phyloP scores from a whole-genome alignment of 1,140 invertebrate species.

The Penaeus chinensis region DNA sequence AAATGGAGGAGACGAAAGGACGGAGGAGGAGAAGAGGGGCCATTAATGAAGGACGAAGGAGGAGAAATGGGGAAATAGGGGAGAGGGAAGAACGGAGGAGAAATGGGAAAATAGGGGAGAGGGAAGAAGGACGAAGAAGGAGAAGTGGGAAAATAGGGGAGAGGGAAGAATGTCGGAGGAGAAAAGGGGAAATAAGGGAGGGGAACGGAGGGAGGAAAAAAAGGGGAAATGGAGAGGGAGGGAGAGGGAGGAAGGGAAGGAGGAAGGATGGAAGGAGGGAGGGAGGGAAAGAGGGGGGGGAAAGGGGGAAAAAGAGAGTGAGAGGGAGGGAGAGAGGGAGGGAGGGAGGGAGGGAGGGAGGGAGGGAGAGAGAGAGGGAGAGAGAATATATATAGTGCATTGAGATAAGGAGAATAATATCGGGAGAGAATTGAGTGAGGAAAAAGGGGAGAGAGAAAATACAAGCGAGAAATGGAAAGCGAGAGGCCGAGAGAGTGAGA shows the following conservation, averaged over 20 bases:
- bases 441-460: background rate
- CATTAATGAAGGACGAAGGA: too few relatives aligned
- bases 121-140: background rate
- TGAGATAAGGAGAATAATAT: too few relatives aligned
- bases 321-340: background rate
- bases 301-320: background rate
- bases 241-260: background rate
- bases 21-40: too few relatives aligned
- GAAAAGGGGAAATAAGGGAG: background rate
- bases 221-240: background rate
- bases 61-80: too few relatives aligned
- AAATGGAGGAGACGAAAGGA: too few relatives aligned
- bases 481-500: background rate
- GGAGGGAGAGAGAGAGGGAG: too few relatives aligned
- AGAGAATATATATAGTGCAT: too few relatives aligned
- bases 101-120: background rate
- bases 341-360: too few relatives aligned
- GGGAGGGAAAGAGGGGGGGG: rapidly evolving
- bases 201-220: background rate
- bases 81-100: background rate
- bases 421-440: too few relatives aligned
- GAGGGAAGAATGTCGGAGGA: background rate
- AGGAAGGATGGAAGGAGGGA: background rate
- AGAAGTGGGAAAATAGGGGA: background rate
- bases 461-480: slow-evolving; percentile 3